These are phyloP conservation scores for Crax fasciolata DNA, from an alignment of 2,797 vertebrate species.

Conservation along the genomic window DNA sequence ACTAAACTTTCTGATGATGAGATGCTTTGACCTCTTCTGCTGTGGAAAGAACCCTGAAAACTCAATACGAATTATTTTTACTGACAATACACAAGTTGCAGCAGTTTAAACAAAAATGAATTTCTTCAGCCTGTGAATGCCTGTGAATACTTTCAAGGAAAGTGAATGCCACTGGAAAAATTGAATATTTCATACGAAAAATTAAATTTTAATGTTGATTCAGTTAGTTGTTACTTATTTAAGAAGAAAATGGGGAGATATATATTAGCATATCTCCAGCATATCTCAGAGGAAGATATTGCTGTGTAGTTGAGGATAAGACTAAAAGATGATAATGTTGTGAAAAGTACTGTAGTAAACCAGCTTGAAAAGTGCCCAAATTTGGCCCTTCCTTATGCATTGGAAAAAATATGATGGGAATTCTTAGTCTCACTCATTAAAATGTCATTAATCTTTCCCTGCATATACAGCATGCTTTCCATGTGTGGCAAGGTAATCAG, in stretches of 20 bases:
- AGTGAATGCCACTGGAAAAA: background rate
- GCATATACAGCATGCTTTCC: background rate
- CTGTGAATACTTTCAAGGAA: background rate
- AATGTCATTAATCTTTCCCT: background rate
- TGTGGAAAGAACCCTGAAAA: background rate
- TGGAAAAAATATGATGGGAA: background rate
- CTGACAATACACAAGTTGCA: background rate
- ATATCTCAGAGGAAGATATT: background rate
- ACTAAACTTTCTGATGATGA: background rate
- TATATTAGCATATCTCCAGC: background rate
- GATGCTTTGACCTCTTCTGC: background rate
- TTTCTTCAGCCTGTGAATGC: background rate
- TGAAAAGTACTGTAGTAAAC: background rate
- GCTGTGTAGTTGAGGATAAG: background rate
- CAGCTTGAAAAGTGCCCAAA: background rate
- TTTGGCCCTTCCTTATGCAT: background rate
- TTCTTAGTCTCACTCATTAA: background rate
- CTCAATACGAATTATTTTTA: background rate
- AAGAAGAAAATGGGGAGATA: background rate
- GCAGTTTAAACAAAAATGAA: background rate
- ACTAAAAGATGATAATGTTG: background rate
- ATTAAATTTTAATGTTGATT: background rate
- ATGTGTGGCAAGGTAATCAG: fast-evolving
- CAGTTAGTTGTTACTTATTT: background rate
- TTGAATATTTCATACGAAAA: background rate